Conservation (phyloP, 92 coral and sea anemone genomes). For the Umimayanthus chanpuru region DNA sequence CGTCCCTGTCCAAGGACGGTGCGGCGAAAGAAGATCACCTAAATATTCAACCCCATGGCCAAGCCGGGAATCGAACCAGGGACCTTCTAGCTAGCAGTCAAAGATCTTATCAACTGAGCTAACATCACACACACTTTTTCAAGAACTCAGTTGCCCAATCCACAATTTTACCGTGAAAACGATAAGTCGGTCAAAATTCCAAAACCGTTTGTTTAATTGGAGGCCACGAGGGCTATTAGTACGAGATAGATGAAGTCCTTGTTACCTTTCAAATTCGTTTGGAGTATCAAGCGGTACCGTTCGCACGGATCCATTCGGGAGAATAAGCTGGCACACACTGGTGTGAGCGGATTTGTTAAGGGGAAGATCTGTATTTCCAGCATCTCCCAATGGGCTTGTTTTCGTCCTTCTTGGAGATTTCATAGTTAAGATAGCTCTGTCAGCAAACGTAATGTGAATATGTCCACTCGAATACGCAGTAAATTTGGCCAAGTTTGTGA, state of each 20-base stretch:
- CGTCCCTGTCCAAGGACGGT: too few relatives aligned
- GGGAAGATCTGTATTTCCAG: neutral
- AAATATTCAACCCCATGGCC: too few relatives aligned
- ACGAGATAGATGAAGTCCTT: neutral
- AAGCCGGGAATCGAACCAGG: too few relatives aligned
- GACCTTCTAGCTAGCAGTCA: too few relatives aligned
- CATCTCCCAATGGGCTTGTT: neutral
- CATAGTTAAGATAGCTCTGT: slow-evolving; percentile 82
- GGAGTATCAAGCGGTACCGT: slow-evolving; percentile 34
- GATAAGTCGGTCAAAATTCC: too few relatives aligned
- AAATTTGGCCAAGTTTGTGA: slow-evolving; percentile 75
- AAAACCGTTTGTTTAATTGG: too few relatives aligned
- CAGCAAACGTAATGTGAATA: slow-evolving; percentile 73
- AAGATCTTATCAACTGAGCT: too few relatives aligned
- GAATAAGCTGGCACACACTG: slow-evolving; percentile 53
- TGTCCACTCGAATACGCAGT: slow-evolving; percentile 84
- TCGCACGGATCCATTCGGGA: slow-evolving; percentile 61
- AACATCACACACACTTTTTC: too few relatives aligned
- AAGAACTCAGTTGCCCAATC: too few relatives aligned
- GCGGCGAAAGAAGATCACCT: too few relatives aligned
- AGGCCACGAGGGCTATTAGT: too few relatives aligned
- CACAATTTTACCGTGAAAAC: too few relatives aligned
- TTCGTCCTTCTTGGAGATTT: slow-evolving; percentile 22
- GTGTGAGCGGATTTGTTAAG: slow-evolving; percentile 8
- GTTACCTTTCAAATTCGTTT: slow-evolving; percentile 53